Evolutionary conservation across 2,113 vertebrate species (phyloP).

Genomic region (Takifugu bimaculatus): DNA sequence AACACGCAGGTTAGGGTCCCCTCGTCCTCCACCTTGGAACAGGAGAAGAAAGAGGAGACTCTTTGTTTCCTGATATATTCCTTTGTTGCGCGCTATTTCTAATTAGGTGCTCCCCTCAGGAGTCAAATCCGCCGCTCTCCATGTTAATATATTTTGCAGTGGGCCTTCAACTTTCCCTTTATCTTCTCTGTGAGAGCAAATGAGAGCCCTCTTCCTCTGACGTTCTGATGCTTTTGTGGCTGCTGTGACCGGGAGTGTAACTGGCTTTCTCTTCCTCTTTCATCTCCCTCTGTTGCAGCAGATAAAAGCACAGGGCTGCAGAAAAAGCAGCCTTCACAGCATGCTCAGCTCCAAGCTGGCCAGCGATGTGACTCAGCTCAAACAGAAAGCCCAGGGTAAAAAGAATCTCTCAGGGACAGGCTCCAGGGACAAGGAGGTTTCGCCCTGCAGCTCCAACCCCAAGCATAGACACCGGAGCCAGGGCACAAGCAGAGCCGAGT

Average conservation of each 20-base stretch:
- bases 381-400: slow-evolving; percentile 82
- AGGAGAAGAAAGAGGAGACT: slow-evolving; percentile 38
- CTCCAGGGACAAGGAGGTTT: slow-evolving; percentile 78
- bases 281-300: slow-evolving; percentile 59
- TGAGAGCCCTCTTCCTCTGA: slow-evolving; percentile 37
- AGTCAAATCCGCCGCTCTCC: slow-evolving; percentile 46
- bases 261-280: slow-evolving; percentile 43
- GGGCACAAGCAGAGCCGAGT: slow-evolving; percentile 65
- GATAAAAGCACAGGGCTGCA: slow-evolving; percentile 80
- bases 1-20: slow-evolving; percentile 64
- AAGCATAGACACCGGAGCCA: slow-evolving; percentile 80
- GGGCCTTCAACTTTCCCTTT: slow-evolving; percentile 30
- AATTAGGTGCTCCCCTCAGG: slow-evolving; percentile 51
- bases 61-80: slow-evolving; percentile 53
- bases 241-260: slow-evolving; percentile 46
- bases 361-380: slow-evolving; percentile 78
- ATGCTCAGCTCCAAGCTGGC: slow-evolving; percentile 72
- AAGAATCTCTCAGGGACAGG: slow-evolving; percentile 72
- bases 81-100: slow-evolving; percentile 55
- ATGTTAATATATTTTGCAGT: slow-evolving; percentile 53
- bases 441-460: slow-evolving; percentile 68
- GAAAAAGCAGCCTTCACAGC: slow-evolving; percentile 67
- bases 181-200: slow-evolving; percentile 40
- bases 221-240: slow-evolving; percentile 38
- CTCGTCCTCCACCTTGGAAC: slow-evolving; percentile 31